These are phyloP conservation scores for Corythoichthys intestinalis DNA, from an alignment of 2,113 vertebrate genomes.

Conservation along the genomic window DNA sequence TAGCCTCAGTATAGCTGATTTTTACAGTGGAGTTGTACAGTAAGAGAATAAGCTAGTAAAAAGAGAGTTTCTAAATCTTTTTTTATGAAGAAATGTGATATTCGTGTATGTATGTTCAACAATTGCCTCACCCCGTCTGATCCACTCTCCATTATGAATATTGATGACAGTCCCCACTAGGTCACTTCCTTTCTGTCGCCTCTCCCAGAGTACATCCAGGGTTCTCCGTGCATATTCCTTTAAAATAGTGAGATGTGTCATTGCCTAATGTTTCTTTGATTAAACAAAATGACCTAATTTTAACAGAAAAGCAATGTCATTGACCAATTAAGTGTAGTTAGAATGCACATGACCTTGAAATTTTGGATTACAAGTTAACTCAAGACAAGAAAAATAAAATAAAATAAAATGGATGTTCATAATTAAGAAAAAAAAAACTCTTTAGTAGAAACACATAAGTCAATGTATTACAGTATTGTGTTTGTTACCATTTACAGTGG, in stretches of 20 bases:
- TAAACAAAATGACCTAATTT: neutral
- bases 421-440: too few species aligned
- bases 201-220: conserved; percentile 96
- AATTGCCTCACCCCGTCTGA: conserved; percentile 66
- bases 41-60: neutral
- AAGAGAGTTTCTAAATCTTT: too few species aligned
- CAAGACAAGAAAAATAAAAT: too few species aligned
- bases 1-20: neutral
- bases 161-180: conserved; percentile 97
- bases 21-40: neutral
- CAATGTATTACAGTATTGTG: too few species aligned
- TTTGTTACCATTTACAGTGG: too few species aligned
- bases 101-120: neutral
- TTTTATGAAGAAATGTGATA: neutral
- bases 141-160: conserved; percentile 97
- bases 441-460: too few species aligned
- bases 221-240: conserved; percentile 93
- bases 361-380: too few species aligned
- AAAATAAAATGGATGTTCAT: too few species aligned
- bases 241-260: neutral
- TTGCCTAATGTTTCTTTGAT: neutral
- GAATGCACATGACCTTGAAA: too few species aligned
- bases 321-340: neutral
- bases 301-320: too few species aligned
- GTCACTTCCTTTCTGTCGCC: conserved; percentile 93